Percentiles rank a stretch among this genome's conserved stretches.
These are phyloP conservation scores for Melolontha melolontha DNA, from an alignment of 2,888 invertebrate species.

Conservation along the genomic window DNA sequence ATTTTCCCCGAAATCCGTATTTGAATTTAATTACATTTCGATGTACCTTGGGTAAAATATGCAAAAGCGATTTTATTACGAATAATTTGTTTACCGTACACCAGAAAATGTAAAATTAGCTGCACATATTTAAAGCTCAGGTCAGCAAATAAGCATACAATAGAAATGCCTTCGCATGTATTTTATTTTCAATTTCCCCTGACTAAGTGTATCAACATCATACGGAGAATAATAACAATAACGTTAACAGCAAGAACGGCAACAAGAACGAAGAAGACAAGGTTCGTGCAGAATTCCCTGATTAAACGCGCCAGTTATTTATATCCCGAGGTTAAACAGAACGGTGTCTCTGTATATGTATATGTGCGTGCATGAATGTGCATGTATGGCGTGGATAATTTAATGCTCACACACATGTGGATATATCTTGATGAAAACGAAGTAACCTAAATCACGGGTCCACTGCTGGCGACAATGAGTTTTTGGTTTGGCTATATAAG, in stretches of 20 bases:
- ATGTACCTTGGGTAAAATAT: too few relatives aligned
- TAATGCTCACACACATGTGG: constrained; percentile 30
- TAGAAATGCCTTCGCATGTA: too few relatives aligned
- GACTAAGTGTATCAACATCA: constrained; percentile 7
- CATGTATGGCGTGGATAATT: constrained; percentile 15
- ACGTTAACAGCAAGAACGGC: constrained; percentile 16
- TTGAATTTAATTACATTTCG: too few relatives aligned
- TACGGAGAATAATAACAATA: constrained; percentile 14
- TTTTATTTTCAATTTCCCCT: constrained; percentile 23
- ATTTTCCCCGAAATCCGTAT: too few relatives aligned
- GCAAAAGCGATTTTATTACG: too few relatives aligned
- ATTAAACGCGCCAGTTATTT: constrained; percentile 34
- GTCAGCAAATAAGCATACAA: too few relatives aligned
- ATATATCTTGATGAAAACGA: constrained; percentile 35
- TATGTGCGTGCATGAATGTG: background rate
- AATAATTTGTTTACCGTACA: too few relatives aligned
- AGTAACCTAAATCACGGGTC: constrained; percentile 34
- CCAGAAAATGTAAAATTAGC: too few relatives aligned
- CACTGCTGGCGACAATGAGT: constrained; percentile 27
- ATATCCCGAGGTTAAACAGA: constrained; percentile 27
- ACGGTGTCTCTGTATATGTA: constrained; percentile 10
- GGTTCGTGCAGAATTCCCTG: constrained; percentile 28
- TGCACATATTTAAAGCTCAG: too few relatives aligned
- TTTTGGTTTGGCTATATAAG: constrained; percentile 32
- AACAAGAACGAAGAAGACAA: constrained; percentile 2